Conservation (phyloP, 2,113 vertebrate species). For the Agelaius phoeniceus region DNA sequence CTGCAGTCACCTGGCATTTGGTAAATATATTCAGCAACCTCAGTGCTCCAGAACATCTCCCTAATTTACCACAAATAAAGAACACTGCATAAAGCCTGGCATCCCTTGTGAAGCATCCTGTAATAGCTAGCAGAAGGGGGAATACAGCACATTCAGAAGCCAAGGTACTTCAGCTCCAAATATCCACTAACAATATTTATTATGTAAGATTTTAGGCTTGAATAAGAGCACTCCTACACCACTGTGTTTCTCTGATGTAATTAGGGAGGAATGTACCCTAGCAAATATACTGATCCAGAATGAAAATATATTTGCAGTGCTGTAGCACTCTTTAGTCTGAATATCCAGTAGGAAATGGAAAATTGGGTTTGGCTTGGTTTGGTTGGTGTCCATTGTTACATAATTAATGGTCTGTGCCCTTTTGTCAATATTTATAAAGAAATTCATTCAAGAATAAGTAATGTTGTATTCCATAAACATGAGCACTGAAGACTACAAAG, state of each 20-base stretch:
- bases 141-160: neutral
- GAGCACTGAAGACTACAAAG: neutral
- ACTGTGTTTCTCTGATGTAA: neutral
- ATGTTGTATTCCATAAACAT: neutral
- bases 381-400: neutral
- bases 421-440: neutral
- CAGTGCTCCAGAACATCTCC: neutral
- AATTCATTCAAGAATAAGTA: neutral
- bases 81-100: neutral
- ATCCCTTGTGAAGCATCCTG: neutral
- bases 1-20: neutral
- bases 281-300: neutral
- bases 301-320: neutral
- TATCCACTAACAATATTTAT: neutral
- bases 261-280: neutral
- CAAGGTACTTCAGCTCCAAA: neutral
- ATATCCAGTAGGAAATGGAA: neutral
- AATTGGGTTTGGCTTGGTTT: neutral
- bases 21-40: neutral
- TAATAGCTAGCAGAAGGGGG: neutral
- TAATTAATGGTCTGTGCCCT: neutral
- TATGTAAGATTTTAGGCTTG: neutral
- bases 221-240: neutral
- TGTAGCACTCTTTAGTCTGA: neutral
- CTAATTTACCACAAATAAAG: constrained; percentile 18